Conservation (phyloP, 2,888 invertebrate species). For the Phrixothrix hirtus region DNA sequence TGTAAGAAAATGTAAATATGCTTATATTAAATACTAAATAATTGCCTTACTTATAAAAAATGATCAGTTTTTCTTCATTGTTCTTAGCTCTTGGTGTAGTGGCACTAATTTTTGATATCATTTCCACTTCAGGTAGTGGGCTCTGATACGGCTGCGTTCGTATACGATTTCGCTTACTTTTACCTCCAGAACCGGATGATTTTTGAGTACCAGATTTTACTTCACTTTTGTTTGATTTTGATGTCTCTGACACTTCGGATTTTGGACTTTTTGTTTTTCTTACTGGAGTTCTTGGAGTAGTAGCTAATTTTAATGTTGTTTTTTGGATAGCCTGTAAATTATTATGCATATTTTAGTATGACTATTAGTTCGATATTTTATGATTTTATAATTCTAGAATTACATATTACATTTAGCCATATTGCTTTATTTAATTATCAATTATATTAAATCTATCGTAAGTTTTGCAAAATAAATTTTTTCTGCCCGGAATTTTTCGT, state of each 20-base stretch:
- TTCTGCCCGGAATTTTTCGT: too few relatives aligned
- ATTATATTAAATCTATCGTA: too few relatives aligned
- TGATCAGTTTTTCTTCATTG: slow-evolving; percentile 78
- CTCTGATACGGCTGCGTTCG: slow-evolving; percentile 83
- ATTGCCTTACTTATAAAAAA: slow-evolving; percentile 79
- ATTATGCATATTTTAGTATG: too few relatives aligned
- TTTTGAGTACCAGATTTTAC: slow-evolving; percentile 49
- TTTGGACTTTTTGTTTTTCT: slow-evolving; percentile 59
- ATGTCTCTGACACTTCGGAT: slow-evolving; percentile 52
- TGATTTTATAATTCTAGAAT: too few relatives aligned
- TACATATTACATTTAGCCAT: too few relatives aligned
- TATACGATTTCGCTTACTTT: slow-evolving; percentile 61
- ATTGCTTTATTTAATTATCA: too few relatives aligned
- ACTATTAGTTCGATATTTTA: too few relatives aligned
- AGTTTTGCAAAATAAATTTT: too few relatives aligned
- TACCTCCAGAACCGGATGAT: slow-evolving; percentile 50
- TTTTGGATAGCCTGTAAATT: slow-evolving; percentile 26
- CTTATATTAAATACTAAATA: too few relatives aligned
- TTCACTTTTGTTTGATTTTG: slow-evolving; percentile 45
- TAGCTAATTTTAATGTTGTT: slow-evolving; percentile 59
- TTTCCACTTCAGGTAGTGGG: slow-evolving; percentile 76
- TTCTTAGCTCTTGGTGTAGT: slow-evolving; percentile 62
- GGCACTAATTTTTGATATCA: slow-evolving; percentile 72
- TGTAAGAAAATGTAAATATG: slow-evolving; percentile 49
- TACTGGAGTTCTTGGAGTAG: slow-evolving; percentile 60